Base-by-base conservation (phyloP, 2,113 vertebrate genomes). In the Amphilophus citrinellus region DNA sequence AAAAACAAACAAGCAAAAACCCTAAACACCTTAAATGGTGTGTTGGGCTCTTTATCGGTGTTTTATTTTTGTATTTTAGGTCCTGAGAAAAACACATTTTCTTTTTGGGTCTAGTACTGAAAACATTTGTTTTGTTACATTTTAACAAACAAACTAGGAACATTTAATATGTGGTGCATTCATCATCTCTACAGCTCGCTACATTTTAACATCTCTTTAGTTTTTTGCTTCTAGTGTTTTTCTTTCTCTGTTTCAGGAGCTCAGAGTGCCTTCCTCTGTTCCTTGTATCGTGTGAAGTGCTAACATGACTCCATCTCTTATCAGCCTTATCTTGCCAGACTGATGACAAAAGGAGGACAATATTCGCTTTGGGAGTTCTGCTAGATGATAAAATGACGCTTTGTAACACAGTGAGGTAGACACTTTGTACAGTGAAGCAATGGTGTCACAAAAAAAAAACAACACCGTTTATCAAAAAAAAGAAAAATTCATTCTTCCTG, bases 341-440 rank as follows among this genome's bases (percentile, higher is more conserved):
- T 89, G 87, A 94, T 90, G 91, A 94, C 91, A 91, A 91, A 93
- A 88, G 88, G 90, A 90, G 90, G 88, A 93, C 82, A 89, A 79
- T 87, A 93, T 87, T 85, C 91, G 86, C 83, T 78, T 24, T 84
- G 87, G 87, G 84, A 91, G 86, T 89, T 93, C 89, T 92, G 84
- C 65, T 80, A 11, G 1, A 53, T 82, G 84, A 87, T 89, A 90
- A 94, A 80, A 87, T 82, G 22, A 53, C 76, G 60, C 84, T 61
- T 50, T 76, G 80, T 83, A 79, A 89, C 63, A 77, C 75, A 47
- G 15, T 60, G 82, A 84, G 61, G 79, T 66, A 6, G 22, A 71
- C 60, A 32, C 37, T 77, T 20, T 83, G 50, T 62, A 35, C 22
- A 14, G 30, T 75, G 17, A 58, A 59, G 9, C 24, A 20, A 50